phyloP scores from a whole-genome alignment of 2,888 invertebrate species.

The Polymixis lichenea region DNA sequence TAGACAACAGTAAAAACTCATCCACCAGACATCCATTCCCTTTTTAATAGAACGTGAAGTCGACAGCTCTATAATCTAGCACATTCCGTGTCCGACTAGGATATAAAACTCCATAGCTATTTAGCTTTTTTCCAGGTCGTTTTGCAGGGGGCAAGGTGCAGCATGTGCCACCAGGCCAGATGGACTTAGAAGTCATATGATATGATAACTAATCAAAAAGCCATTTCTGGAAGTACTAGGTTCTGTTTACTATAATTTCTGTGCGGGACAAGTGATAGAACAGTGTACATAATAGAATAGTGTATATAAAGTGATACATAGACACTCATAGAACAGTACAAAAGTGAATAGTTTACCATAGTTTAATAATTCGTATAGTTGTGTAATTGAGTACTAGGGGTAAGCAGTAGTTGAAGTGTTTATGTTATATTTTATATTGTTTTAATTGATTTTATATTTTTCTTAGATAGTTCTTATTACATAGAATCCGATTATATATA shows the following conservation, averaged over 20 bases:
- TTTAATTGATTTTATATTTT: too few species aligned
- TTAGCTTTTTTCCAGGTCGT: slow-evolving; percentile 44
- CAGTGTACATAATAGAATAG: too few species aligned
- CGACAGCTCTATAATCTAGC: slow-evolving; percentile 9
- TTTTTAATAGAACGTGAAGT: neutral
- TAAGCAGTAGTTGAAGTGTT: too few species aligned
- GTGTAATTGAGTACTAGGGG: too few species aligned
- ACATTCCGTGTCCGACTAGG: slow-evolving; percentile 9
- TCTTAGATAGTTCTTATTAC: too few species aligned
- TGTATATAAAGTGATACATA: too few species aligned
- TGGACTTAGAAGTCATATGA: slow-evolving; percentile 30
- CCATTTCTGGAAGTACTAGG: slow-evolving; percentile 17
- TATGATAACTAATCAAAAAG: slow-evolving; percentile 21
- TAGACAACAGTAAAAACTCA: neutral
- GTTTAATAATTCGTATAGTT: too few species aligned
- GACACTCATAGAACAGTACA: too few species aligned
- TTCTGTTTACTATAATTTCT: neutral
- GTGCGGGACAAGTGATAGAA: too few species aligned
- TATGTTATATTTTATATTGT: too few species aligned
- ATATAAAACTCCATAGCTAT: slow-evolving; percentile 25
- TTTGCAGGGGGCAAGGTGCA: slow-evolving; percentile 47
- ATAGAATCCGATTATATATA: too few species aligned
- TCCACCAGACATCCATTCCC: neutral
- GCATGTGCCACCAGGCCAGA: slow-evolving; percentile 25
- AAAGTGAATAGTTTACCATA: too few species aligned